A percentile compares a stretch with the other conserved stretches of the same genome.
Evolutionary conservation across 1,140 invertebrate species (phyloP).

Genomic region (Cherax quadricarinatus): DNA sequence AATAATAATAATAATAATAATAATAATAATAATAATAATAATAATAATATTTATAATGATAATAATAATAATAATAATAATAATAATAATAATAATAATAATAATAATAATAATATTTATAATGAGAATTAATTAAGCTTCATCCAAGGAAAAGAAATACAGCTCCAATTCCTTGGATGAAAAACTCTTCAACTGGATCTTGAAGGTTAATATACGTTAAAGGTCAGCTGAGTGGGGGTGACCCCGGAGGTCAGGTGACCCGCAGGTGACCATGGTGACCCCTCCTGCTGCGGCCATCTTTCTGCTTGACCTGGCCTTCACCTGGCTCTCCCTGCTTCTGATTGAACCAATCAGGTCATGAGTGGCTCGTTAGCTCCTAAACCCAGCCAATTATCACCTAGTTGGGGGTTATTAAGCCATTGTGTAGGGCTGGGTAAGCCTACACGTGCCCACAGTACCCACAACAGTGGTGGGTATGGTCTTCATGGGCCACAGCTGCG

Average conservation of each 20-base stretch:
- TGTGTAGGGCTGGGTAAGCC: neutral
- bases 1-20: too few species aligned
- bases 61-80: too few species aligned
- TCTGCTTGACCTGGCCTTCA: slow-evolving; percentile 24
- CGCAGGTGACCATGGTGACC: neutral
- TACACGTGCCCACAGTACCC: neutral
- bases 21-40: too few species aligned
- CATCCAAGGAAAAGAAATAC: too few species aligned
- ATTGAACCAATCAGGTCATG: slow-evolving; percentile 11
- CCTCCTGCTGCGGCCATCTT: neutral
- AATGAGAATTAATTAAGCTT: too few species aligned
- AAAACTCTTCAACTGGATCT: too few species aligned
- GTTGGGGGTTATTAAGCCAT: slow-evolving; percentile 20
- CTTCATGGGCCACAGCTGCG: neutral
- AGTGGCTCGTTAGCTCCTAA: slow-evolving; percentile 35
- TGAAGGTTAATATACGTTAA: too few species aligned
- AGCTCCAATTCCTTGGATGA: too few species aligned
- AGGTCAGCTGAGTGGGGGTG: too few species aligned
- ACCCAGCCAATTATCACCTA: slow-evolving; percentile 23
- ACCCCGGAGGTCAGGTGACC: neutral
- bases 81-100: too few species aligned
- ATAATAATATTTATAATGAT: too few species aligned
- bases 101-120: too few species aligned
- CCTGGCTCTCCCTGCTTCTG: neutral
- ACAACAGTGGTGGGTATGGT: neutral